Conservation (phyloP, 2,888 invertebrate genomes). For the Drepanosiphum platanoidis region DNA sequence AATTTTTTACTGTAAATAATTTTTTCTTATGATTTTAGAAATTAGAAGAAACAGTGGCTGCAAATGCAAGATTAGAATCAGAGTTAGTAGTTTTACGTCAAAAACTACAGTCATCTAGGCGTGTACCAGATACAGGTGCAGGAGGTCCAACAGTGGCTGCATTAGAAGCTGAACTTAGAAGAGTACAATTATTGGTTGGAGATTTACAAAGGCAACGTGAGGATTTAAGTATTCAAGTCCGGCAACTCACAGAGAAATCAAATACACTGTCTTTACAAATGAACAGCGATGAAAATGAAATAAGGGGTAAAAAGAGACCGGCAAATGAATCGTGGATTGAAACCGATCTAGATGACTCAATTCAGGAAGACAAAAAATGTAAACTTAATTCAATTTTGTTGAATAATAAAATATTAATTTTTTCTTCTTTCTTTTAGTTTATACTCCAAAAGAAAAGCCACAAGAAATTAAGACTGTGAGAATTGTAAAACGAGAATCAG, state of each 20-base stretch:
- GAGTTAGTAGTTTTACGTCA: slow-evolving; percentile 85
- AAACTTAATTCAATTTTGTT: slow-evolving; percentile 22
- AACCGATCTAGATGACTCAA: slow-evolving; percentile 80
- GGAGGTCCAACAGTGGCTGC: slow-evolving; percentile 65
- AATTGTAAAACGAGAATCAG: slow-evolving; percentile 91
- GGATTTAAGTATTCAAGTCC: slow-evolving; percentile 85
- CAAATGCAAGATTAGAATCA: slow-evolving; percentile 88
- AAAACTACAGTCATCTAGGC: slow-evolving; percentile 79
- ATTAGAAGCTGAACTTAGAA: slow-evolving; percentile 75
- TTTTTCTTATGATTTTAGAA: slow-evolving; percentile 70
- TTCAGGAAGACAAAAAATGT: slow-evolving; percentile 54
- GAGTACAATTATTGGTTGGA: slow-evolving; percentile 85
- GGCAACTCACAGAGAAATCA: slow-evolving; percentile 84
- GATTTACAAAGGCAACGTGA: slow-evolving; percentile 87
- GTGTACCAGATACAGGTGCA: slow-evolving; percentile 68
- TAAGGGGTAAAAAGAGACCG: slow-evolving; percentile 69
- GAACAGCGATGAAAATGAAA: slow-evolving; percentile 68
- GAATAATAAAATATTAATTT: not conserved
- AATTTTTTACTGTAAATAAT: not conserved
- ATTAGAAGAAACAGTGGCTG: slow-evolving; percentile 90
- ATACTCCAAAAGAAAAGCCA: slow-evolving; percentile 79
- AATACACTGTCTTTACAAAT: slow-evolving; percentile 76
- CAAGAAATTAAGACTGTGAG: slow-evolving; percentile 92
- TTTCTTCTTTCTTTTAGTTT: slow-evolving; percentile 69
- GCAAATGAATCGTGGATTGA: slow-evolving; percentile 81